Percentiles rank a stretch among this genome's conserved stretches.
phyloP scores from a whole-genome alignment of 2,888 invertebrate species.

The Drosophila flavopinicola region DNA sequence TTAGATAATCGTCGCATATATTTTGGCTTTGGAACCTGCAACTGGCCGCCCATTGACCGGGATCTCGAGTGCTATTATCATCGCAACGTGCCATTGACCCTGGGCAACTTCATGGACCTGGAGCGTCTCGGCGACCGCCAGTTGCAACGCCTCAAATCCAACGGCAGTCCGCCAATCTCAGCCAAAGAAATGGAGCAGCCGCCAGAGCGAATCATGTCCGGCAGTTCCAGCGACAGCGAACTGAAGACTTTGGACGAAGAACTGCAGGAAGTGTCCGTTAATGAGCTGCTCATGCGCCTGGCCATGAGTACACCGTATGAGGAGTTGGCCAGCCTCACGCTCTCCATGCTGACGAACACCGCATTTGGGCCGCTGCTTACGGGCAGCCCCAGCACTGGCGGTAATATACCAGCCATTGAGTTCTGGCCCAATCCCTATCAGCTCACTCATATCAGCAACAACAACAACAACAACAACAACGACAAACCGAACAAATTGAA shows the following conservation, averaged over 20 bases:
- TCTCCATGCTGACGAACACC: slow-evolving; percentile 28
- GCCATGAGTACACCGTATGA: slow-evolving; percentile 30
- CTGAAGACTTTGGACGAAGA: background rate
- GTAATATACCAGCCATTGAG: slow-evolving; percentile 23
- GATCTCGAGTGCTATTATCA: slow-evolving; percentile 36
- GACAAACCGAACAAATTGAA: background rate
- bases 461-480: too few relatives aligned
- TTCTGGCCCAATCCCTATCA: slow-evolving; percentile 41
- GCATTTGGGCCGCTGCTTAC: slow-evolving; percentile 24
- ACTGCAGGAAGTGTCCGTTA: slow-evolving; percentile 16
- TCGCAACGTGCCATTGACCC: slow-evolving; percentile 35
- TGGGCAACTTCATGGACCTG: slow-evolving; percentile 39
- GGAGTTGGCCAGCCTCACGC: slow-evolving; percentile 25
- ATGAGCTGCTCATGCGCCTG: slow-evolving; percentile 17
- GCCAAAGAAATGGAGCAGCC: background rate
- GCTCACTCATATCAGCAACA: slow-evolving; percentile 1
- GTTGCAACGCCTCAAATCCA: background rate
- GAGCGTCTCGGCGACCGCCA: slow-evolving; percentile 1
- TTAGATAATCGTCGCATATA: slow-evolving; percentile 2
- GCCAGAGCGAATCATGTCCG: background rate
- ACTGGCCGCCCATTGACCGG: slow-evolving; percentile 12
- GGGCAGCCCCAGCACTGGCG: slow-evolving; percentile 18
- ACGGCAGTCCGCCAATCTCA: background rate
- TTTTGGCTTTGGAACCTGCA: slow-evolving; percentile 1
- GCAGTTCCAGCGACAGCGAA: too few relatives aligned